phyloP scores from a whole-genome alignment of 2,113 vertebrate species.

The Morphnarchus princeps region DNA sequence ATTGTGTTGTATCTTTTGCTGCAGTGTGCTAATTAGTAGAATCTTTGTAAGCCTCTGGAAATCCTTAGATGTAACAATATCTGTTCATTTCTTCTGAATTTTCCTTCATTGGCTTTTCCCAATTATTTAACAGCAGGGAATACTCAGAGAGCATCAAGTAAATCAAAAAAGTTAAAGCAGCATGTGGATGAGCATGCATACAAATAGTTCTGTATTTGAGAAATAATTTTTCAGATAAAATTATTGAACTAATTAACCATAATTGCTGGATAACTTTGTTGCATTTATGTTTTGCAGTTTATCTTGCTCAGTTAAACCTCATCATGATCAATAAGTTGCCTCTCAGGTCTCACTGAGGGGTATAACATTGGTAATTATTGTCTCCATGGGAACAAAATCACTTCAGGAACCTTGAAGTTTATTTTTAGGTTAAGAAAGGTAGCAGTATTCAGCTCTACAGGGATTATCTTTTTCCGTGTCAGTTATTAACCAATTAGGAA shows the following conservation, averaged over 20 bases:
- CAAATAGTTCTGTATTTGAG: not conserved
- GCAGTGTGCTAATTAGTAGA: not conserved
- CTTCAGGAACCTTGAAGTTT: not conserved
- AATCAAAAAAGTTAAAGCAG: not conserved
- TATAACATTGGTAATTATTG: not conserved
- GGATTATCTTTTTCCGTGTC: not conserved
- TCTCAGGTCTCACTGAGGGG: not conserved
- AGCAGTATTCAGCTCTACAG: not conserved
- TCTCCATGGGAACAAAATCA: not conserved
- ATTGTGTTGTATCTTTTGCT: not conserved
- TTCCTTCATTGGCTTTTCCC: slow-evolving; percentile 6
- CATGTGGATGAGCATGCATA: not conserved
- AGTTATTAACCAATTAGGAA: not conserved
- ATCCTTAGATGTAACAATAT: not conserved
- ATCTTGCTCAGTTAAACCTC: not conserved
- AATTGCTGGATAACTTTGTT: not conserved
- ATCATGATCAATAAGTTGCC: not conserved
- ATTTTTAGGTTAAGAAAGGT: not conserved
- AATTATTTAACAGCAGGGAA: not conserved
- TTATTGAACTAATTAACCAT: not conserved
- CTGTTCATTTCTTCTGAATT: not conserved
- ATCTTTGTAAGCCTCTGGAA: not conserved
- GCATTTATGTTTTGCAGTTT: not conserved
- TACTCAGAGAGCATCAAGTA: not conserved
- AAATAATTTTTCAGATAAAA: not conserved